Conservation (phyloP, 30 jellyfish, hydroid and myxozoan genomes). For the Morbakka virulenta region DNA sequence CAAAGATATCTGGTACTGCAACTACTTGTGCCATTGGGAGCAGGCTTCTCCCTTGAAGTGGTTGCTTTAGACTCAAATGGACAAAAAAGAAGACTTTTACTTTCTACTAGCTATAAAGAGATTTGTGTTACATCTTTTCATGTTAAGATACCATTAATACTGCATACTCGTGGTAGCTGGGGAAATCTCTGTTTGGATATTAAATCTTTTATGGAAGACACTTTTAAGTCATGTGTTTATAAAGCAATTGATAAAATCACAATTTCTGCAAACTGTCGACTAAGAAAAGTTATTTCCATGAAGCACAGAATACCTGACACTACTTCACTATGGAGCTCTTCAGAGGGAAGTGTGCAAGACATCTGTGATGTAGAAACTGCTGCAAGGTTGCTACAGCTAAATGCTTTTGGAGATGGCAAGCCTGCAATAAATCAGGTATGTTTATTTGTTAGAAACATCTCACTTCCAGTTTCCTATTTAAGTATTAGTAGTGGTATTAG, state of each 20-base stretch:
- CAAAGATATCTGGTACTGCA: constrained; percentile 78
- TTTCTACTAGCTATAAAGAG: constrained; percentile 72
- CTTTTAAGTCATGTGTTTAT: constrained; percentile 55
- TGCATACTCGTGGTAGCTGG: constrained; percentile 58
- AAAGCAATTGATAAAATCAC: constrained; percentile 53
- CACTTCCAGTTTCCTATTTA: too few relatives aligned
- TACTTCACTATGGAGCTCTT: too few relatives aligned
- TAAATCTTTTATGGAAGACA: constrained; percentile 36
- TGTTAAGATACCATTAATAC: constrained; percentile 76
- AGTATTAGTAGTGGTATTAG: too few relatives aligned
- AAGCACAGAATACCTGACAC: too few relatives aligned
- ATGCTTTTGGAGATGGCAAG: too few relatives aligned
- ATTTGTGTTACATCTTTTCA: constrained; percentile 80
- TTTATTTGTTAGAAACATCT: too few relatives aligned
- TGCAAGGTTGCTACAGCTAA: too few relatives aligned
- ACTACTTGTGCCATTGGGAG: constrained; percentile 49
- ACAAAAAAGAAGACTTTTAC: constrained; percentile 64
- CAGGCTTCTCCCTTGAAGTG: constrained; percentile 63
- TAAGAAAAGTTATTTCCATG: constrained; percentile 71
- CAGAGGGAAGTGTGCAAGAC: too few relatives aligned
- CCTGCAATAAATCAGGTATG: too few relatives aligned
- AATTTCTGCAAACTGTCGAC: constrained; percentile 77
- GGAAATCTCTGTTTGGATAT: constrained; percentile 74
- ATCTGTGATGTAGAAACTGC: neutral
- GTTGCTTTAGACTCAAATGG: constrained; percentile 40